These are phyloP conservation scores for Phaenicophaeus curvirostris DNA, from an alignment of 2,797 vertebrate species.

Conservation along the genomic window DNA sequence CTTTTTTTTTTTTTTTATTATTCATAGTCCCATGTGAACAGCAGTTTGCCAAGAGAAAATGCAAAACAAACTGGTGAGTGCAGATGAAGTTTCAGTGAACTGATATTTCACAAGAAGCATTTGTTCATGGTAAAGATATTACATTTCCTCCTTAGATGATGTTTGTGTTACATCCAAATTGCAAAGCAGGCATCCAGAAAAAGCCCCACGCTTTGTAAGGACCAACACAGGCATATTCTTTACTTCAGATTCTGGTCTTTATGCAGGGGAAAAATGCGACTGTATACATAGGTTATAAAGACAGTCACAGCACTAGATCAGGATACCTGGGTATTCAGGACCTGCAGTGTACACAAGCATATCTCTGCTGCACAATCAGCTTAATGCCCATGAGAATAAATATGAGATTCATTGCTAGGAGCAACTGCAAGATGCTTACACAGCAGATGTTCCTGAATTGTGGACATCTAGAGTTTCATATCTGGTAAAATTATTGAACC, in stretches of 20 bases:
- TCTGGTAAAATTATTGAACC: background rate
- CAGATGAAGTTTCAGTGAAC: background rate
- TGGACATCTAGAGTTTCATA: background rate
- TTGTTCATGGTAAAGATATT: background rate
- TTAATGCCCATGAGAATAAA: background rate
- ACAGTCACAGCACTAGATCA: background rate
- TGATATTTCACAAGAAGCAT: background rate
- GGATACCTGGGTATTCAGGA: background rate
- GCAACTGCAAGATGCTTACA: background rate
- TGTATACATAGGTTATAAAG: fast-evolving
- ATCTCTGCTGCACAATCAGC: background rate
- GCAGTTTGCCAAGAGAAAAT: background rate
- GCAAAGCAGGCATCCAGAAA: background rate
- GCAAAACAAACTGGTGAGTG: background rate
- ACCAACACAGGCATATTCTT: background rate
- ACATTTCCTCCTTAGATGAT: background rate
- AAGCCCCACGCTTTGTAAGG: background rate
- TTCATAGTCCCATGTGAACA: background rate
- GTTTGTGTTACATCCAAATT: background rate
- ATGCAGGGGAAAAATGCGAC: background rate
- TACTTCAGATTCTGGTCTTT: background rate
- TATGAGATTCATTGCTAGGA: background rate
- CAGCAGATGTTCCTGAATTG: background rate
- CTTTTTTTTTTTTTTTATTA: background rate
- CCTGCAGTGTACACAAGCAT: background rate